Base-by-base conservation (phyloP, 2,888 invertebrate genomes). In the Heteropelma amictum region DNA sequence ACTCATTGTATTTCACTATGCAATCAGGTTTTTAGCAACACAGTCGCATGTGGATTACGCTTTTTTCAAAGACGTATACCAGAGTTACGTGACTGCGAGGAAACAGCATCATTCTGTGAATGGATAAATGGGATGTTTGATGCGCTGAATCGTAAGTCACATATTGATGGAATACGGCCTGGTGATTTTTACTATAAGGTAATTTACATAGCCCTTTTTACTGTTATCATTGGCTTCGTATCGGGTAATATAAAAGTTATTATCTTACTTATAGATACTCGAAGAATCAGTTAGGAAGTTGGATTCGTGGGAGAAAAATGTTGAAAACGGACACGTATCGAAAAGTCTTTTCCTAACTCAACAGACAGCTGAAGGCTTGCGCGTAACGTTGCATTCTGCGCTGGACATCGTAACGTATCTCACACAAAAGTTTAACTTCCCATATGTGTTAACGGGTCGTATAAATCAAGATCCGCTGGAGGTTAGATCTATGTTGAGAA, bases 381-480 rank as follows among this genome's bases (percentile, higher is more conserved):
- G 80, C 45, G 72, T 80, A 1, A 77, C 79, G 2, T 10, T 80
- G 33, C 33, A 64, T 17, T 79, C 81, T 19, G 77, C 75, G 14
- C 12, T 81, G 35, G 78, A 78, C 23, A 42, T 80, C 8, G 35
- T 60, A 6, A 40, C 61, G 10, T 69, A 75, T 60, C 61, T 80
- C n/a, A 65, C 76, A 8, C 33, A 75, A 4, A 17, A 69, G 10
- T 74, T 38, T 33, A 49, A 61, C 1, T 76, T 78, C 60, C 26
- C 69, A 26, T 77, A 64, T 38, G 74, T 80, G 7, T 51, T 76
- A 12, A 81, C 78, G 6, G 68, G 65, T 12, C 58, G 73, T 49
- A 65, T 80, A n/a, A 80, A 79, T 68, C 80, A 79, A 49, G 80
- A 80, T 70, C 72, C 72, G 26, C 65, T 79, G 8, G 77, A 80